Percentiles rank a stretch among this genome's conserved stretches.
phyloP scores from a whole-genome alignment of 1,140 invertebrate species.

The Cotesia vestalis region DNA sequence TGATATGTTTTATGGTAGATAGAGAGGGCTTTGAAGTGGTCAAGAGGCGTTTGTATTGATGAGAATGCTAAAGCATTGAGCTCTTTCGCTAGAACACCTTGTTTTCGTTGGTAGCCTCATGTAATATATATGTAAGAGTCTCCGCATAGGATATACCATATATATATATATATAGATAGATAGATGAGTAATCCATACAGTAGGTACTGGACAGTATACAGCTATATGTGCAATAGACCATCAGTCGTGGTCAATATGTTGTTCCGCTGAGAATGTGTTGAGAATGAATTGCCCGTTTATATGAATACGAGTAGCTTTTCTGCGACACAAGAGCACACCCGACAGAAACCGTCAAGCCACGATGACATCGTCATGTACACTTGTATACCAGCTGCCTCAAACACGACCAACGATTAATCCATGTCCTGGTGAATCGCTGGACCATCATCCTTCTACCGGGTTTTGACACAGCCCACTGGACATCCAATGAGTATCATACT shows the following conservation, averaged over 20 bases:
- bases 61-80: slow-evolving; percentile 34
- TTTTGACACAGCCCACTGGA: slow-evolving; percentile 17
- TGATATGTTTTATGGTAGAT: slow-evolving; percentile 43
- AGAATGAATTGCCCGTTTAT: not conserved
- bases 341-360: slow-evolving; percentile 7
- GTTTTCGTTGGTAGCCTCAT: not conserved
- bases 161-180: no score
- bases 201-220: no score
- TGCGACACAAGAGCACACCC: not conserved
- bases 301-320: slow-evolving; percentile 3
- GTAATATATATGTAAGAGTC: no score
- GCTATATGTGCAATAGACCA: no score
- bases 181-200: no score
- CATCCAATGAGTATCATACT: slow-evolving; percentile 6
- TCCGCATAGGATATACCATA: no score
- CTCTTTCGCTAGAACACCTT: slow-evolving; percentile 9
- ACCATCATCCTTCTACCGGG: slow-evolving; percentile 19
- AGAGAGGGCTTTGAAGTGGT: slow-evolving; percentile 46
- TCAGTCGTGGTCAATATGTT: not conserved
- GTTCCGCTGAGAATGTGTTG: slow-evolving; percentile 19
- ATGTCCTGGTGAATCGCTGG: slow-evolving; percentile 20
- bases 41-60: slow-evolving; percentile 43
- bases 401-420: slow-evolving; percentile 46
- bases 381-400: slow-evolving; percentile 20
- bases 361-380: slow-evolving; percentile 29